Base-by-base conservation (phyloP, 2,797 vertebrate species). In the Champsocephalus gunnari region DNA sequence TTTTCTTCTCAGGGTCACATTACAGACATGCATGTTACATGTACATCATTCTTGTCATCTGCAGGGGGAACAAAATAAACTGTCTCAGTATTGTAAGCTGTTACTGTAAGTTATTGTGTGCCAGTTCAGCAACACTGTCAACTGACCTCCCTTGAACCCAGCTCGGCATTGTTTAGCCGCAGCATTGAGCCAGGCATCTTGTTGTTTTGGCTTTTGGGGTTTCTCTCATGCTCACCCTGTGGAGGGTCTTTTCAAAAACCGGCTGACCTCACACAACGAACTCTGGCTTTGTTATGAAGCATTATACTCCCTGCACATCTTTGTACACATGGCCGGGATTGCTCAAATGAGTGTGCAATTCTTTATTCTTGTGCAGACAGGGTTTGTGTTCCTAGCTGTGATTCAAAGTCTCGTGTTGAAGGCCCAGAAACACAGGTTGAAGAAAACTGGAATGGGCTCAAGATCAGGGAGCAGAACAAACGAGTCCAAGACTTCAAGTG, bases 401-500 rank as follows among this genome's bases (percentile, higher is more conserved):
- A 66, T 80, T 66, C 13, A 28, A 81, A 92, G 73, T 66, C 75
- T 80, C 38, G 59, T 34, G 77, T 84, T 79, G 77, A 81, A 82
- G 77, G 77, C 69, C 64, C 75, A 73, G 57, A 88, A 84, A 87
- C 81, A 64, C 85, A 88, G 82, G 88, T 86, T 87, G 73, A 77
- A 77, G 87, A 84, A 84, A 81, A 87, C 82, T 93, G 90, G 89
- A 94, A 65, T 16, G 41, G 66, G 74, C 85, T 92, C 87, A 92
- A 85, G 82, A 89, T 82, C 84, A 68, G 80, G 72, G 71, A 86
- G 88, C 82, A 82, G 84, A 85, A 82, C 84, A 85, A 93, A 91
- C 75, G 21, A 89, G 81, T 88, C 82, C 83, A 91, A 94, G 88
- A 92, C 92, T 93, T 95, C 93, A 93, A 94, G 91, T 94, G 95